These are phyloP conservation scores for Drosophila emarginata DNA, from an alignment of 2,888 invertebrate species.

Conservation along the genomic window DNA sequence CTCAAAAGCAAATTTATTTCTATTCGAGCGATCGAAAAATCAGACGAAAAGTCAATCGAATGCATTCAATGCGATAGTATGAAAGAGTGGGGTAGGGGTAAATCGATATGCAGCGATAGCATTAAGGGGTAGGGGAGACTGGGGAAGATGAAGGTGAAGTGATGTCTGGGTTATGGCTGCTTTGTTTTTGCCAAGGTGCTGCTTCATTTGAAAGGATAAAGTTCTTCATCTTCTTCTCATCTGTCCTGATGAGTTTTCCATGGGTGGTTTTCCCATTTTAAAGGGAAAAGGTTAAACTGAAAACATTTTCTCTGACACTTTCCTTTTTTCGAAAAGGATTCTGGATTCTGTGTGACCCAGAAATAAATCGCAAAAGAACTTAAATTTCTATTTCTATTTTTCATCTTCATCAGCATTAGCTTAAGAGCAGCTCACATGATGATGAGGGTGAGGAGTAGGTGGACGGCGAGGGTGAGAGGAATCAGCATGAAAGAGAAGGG, in stretches of 20 bases:
- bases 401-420: slow-evolving; percentile 59
- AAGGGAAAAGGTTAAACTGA: slow-evolving; percentile 27
- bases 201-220: neutral
- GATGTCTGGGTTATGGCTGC: neutral
- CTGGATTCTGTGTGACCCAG: slow-evolving; percentile 47
- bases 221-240: neutral
- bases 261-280: neutral
- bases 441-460: slow-evolving; percentile 1
- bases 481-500: neutral
- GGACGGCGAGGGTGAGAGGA: slow-evolving; percentile 23
- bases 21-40: slow-evolving; percentile 28
- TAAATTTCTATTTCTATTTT: slow-evolving; percentile 72
- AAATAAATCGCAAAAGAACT: slow-evolving; percentile 66
- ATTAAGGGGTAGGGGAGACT: neutral
- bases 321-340: slow-evolving; percentile 37
- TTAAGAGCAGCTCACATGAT: slow-evolving; percentile 60
- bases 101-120: neutral
- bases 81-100: neutral
- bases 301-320: slow-evolving; percentile 26
- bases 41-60: slow-evolving; percentile 35
- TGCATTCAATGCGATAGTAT: neutral
- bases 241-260: neutral
- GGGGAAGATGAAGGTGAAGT: no score
- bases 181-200: neutral
- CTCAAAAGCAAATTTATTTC: slow-evolving; percentile 66